Conservation (phyloP, 2,888 invertebrate species). For the Trypoxylon attenuatum region DNA sequence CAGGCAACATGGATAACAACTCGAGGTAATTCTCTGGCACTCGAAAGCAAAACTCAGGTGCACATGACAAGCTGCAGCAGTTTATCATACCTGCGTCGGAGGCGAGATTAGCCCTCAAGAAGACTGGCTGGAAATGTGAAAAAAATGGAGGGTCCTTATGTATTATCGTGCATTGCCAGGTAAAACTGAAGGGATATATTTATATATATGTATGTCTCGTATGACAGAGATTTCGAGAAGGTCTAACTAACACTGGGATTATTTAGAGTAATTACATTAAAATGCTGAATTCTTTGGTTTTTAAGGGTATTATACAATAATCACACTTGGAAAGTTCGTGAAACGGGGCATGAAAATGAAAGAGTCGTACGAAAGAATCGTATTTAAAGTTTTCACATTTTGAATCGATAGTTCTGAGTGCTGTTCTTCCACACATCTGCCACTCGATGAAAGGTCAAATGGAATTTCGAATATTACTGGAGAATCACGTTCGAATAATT, state of each 20-base stretch:
- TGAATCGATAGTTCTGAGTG: too few relatives aligned
- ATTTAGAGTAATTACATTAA: slow-evolving; percentile 15
- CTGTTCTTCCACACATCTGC: too few relatives aligned
- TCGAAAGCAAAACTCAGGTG: slow-evolving; percentile 71
- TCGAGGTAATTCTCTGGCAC: slow-evolving; percentile 69
- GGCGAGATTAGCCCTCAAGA: slow-evolving; percentile 82
- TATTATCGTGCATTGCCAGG: slow-evolving; percentile 46
- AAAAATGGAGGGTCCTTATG: slow-evolving; percentile 53
- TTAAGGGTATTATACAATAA: too few relatives aligned
- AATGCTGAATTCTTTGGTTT: slow-evolving; percentile 5
- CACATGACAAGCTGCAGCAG: slow-evolving; percentile 76
- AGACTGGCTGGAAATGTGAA: slow-evolving; percentile 84
- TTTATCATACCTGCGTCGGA: slow-evolving; percentile 86
- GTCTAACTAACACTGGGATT: slow-evolving; percentile 37
- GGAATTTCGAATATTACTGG: too few relatives aligned
- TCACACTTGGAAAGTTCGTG: too few relatives aligned
- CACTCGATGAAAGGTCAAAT: too few relatives aligned
- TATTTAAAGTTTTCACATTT: too few relatives aligned
- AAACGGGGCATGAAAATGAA: too few relatives aligned
- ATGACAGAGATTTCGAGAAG: slow-evolving; percentile 35
- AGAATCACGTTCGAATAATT: too few relatives aligned
- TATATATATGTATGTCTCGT: too few relatives aligned
- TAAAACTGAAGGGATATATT: slow-evolving; percentile 17
- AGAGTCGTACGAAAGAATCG: too few relatives aligned
- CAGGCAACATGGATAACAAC: slow-evolving; percentile 71